These are phyloP conservation scores for Danionella cerebrum DNA, from an alignment of 2,113 vertebrate species.

Conservation along the genomic window DNA sequence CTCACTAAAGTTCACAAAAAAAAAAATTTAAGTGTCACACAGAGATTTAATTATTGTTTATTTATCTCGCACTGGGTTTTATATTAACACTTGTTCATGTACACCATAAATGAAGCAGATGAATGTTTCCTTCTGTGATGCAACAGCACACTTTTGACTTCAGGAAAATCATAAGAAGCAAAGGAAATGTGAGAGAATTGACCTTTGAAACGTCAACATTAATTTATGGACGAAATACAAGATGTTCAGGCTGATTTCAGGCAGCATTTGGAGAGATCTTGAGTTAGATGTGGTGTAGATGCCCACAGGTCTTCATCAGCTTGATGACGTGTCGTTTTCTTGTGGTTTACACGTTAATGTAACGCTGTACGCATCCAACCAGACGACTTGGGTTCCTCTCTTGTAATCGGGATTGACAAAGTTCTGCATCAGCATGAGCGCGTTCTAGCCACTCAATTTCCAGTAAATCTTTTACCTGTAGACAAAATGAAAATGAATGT, in stretches of 20 bases:
- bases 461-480: slow-evolving; percentile 68
- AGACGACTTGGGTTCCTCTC: neutral
- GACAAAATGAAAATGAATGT: neutral
- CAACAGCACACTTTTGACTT: neutral
- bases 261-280: neutral
- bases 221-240: neutral
- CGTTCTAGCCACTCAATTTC: slow-evolving; percentile 47
- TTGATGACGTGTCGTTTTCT: neutral
- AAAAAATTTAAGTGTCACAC: neutral
- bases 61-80: slow-evolving; percentile 10
- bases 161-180: too few species aligned
- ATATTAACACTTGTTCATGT: slow-evolving; percentile 31
- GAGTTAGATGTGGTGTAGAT: neutral
- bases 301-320: neutral
- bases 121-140: neutral
- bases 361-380: neutral
- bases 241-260: neutral
- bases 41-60: neutral
- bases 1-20: neutral
- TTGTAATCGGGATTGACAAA: neutral
- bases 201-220: neutral
- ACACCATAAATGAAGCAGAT: slow-evolving; percentile 31
- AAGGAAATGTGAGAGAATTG: too few species aligned
- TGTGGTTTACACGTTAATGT: too few species aligned
- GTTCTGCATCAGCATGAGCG: neutral